Percentiles rank a stretch among this genome's conserved stretches.
phyloP scores from a whole-genome alignment of 2,797 vertebrate species.

The Rhinatrema bivittatum region DNA sequence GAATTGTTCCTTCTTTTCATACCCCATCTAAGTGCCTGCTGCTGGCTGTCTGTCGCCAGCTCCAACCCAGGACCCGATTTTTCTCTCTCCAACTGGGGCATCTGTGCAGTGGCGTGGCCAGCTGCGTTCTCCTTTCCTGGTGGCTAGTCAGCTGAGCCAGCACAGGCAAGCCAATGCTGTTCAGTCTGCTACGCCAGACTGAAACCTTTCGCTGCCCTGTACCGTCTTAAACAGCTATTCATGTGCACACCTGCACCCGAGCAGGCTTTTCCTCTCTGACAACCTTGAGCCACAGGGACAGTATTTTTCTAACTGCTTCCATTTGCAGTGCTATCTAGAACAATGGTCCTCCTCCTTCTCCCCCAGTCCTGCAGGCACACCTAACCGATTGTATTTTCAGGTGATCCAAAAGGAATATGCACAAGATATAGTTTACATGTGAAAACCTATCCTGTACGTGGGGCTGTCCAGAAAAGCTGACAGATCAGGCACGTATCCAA shows the following conservation, averaged over 20 bases:
- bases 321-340: no score
- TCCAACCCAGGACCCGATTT: constrained; percentile 14
- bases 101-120: constrained; percentile 34
- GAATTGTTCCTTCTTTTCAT: no score
- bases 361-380: no score
- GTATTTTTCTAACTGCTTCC: constrained; percentile 42
- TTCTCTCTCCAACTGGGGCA: constrained; percentile 7
- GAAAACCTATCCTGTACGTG: no score
- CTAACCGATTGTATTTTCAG: no score
- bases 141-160: constrained; percentile 21
- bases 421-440: no score
- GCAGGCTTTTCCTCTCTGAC: constrained; percentile 26
- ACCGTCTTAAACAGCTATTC: constrained; percentile 21
- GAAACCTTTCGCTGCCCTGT: constrained; percentile 20
- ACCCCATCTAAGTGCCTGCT: no score
- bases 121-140: constrained; percentile 28
- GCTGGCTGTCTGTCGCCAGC: no score
- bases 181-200: constrained; percentile 14
- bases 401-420: no score
- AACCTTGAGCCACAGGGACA: constrained; percentile 19
- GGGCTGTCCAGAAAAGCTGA: no score
- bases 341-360: no score
- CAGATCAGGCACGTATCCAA: no score
- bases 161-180: constrained; percentile 24
- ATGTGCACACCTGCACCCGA: constrained; percentile 24